Percentiles rank a stretch among this genome's conserved stretches.
Conservation (phyloP, 1,140 invertebrate genomes). For the Drosophila melanica region DNA sequence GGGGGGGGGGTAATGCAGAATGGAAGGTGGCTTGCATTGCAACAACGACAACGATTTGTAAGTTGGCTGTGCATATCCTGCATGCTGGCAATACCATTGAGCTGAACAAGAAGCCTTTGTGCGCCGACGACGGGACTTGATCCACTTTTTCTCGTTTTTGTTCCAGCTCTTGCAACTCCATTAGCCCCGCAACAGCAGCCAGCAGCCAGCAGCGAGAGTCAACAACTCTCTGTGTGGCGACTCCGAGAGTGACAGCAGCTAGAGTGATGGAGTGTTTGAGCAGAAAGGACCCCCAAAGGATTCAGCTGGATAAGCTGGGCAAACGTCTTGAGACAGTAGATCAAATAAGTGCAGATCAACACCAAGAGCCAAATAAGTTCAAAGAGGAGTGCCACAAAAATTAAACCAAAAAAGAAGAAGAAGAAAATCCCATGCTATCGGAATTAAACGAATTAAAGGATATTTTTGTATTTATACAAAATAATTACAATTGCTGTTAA, state of each 20-base stretch:
- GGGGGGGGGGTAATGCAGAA: not conserved
- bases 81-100: constrained; percentile 29
- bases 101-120: constrained; percentile 50
- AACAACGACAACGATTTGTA: constrained; percentile 69
- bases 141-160: constrained; percentile 55
- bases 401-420: too few relatives aligned
- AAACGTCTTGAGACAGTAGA: constrained; percentile 7
- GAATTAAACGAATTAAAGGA: too few relatives aligned
- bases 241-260: constrained; percentile 24
- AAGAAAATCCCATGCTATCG: too few relatives aligned
- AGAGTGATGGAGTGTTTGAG: constrained; percentile 2
- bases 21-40: constrained; percentile 37
- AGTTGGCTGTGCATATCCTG: constrained; percentile 65
- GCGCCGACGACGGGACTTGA: constrained; percentile 60
- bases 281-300: not conserved
- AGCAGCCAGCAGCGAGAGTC: constrained; percentile 24
- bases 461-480: too few relatives aligned
- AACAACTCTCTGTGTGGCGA: constrained; percentile 42
- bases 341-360: constrained; percentile 18
- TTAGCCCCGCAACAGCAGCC: constrained; percentile 52
- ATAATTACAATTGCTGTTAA: too few relatives aligned
- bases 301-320: constrained; percentile 8
- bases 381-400: not conserved
- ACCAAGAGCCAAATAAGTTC: not conserved
- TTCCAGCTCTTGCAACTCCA: constrained; percentile 65